Evolutionary conservation across 2,888 invertebrate genomes (phyloP), one percentile per base, ranked within the genome.

Genomic region (Chrysina gloriosa): DNA sequence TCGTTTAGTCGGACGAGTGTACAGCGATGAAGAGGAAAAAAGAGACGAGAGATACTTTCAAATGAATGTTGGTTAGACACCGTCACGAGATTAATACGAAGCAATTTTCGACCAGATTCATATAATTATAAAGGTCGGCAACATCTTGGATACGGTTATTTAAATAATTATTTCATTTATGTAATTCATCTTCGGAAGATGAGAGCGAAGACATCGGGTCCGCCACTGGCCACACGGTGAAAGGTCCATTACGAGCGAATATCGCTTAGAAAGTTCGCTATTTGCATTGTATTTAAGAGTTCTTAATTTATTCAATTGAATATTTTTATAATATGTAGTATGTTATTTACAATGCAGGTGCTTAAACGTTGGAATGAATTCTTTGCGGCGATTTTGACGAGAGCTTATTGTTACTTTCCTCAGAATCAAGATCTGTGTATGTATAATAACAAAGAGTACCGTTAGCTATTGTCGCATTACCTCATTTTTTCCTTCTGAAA

Each of bases 121-220:
- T 52, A 52, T 64, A 64, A 64, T 64, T 64, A 64, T 47, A 64
- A 50, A 64, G 50, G 50, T 50, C 42, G 42, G 42, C 42, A 42
- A 61, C 45, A 45, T 52, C 52, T 64, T 42, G 64, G 64, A 64
- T 42, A 52, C 27, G 64, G 36, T 64, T 64, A 52, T 64, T 64
- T 64, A 64, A 64, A 64, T 64, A 50, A 64, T 64, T 64, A 64
- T 64, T 64, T 64, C 52, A 64, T 52, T 64, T 64, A 64, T 64
- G 64, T 64, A 64, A 64, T 64, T 64, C 52, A 64, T 64, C 64
- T 64, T 64, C 50, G 23, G 36, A 50, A 45, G 64, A 64, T 64
- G 50, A n/a, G 48, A n/a, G 23, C n/a, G 48, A 48, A 48, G 48
- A 25, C 48, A 48, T 48, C 52, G 31, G 58, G 27, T 42, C 27